Evolutionary conservation across 1,140 invertebrate genomes (phyloP).

Genomic region (Drosophila persimilis): DNA sequence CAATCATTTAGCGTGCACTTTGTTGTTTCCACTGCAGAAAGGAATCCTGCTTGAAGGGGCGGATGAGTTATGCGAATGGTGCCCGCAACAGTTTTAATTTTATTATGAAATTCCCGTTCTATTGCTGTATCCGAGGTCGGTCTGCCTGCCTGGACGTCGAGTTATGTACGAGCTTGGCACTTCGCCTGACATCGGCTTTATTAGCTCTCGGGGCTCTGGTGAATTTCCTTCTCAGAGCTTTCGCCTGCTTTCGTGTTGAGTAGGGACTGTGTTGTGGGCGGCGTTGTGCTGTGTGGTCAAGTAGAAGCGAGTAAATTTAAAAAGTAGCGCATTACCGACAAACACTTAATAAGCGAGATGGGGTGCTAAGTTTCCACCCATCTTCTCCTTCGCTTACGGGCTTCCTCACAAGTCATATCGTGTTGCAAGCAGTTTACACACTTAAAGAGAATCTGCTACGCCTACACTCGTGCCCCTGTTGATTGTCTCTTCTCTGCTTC

Average conservation of each 20-base stretch:
- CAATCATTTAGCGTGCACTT: conserved; percentile 36
- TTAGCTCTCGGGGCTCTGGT: conserved; percentile 55
- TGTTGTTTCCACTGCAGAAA: conserved; percentile 21
- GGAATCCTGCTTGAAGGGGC: conserved; percentile 15
- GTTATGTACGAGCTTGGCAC: conserved; percentile 58
- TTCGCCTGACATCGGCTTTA: conserved; percentile 52
- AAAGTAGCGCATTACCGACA: conserved; percentile 45
- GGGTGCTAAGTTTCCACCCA: conserved; percentile 18
- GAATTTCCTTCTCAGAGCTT: conserved; percentile 53
- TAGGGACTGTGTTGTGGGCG: not conserved
- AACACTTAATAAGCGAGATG: conserved; percentile 55
- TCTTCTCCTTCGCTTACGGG: conserved; percentile 6
- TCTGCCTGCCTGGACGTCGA: conserved; percentile 46
- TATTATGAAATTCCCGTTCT: conserved; percentile 7
- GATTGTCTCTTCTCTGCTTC: conserved; percentile 20
- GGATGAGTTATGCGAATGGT: conserved; percentile 12
- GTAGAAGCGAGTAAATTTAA: conserved; percentile 27
- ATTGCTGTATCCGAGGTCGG: not conserved
- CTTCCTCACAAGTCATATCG: conserved; percentile 57
- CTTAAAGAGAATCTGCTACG: conserved; percentile 7
- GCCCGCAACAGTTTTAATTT: conserved; percentile 22
- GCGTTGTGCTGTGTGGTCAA: conserved; percentile 12
- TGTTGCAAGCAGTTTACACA: conserved; percentile 42
- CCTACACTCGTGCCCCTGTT: conserved; percentile 21
- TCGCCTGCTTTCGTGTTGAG: too few relatives aligned